Conservation (phyloP, 2,113 vertebrate genomes). For the Corythoichthys intestinalis region DNA sequence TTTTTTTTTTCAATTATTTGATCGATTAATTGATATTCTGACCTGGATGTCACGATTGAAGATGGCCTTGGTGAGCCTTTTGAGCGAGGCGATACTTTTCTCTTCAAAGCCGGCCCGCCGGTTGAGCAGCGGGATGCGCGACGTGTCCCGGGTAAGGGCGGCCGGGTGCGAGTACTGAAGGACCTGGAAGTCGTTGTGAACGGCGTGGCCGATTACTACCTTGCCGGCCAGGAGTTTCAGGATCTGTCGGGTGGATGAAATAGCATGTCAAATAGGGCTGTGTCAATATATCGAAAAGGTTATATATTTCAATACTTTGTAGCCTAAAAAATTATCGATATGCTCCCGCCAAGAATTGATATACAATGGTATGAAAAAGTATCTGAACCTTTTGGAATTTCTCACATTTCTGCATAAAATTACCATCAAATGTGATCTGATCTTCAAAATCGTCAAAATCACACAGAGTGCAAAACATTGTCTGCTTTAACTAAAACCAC, state of each 20-base stretch:
- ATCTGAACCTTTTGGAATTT: no score
- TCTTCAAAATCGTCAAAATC: no score
- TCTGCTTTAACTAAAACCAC: no score
- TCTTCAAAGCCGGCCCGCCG: constrained; percentile 72
- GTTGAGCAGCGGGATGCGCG: constrained; percentile 82
- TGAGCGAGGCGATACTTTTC: constrained; percentile 72
- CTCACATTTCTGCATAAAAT: no score
- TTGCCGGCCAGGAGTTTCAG: constrained; percentile 81
- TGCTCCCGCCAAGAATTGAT: no score
- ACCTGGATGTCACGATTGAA: constrained; percentile 89
- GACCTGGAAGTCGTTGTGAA: constrained; percentile 88
- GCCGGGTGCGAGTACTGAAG: constrained; percentile 80
- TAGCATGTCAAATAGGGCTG: neutral
- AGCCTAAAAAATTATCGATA: no score
- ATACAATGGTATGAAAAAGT: no score
- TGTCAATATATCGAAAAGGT: no score
- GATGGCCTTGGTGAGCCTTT: constrained; percentile 83
- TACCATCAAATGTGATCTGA: no score
- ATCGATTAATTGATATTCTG: neutral
- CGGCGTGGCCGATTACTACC: constrained; percentile 84
- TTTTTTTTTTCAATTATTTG: neutral
- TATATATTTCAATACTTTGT: no score
- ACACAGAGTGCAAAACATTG: no score
- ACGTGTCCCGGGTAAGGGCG: constrained; percentile 80
- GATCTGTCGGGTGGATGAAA: constrained; percentile 69